These are phyloP conservation scores for Anastrepha ludens DNA, from an alignment of 1,140 invertebrate genomes.

Conservation along the genomic window DNA sequence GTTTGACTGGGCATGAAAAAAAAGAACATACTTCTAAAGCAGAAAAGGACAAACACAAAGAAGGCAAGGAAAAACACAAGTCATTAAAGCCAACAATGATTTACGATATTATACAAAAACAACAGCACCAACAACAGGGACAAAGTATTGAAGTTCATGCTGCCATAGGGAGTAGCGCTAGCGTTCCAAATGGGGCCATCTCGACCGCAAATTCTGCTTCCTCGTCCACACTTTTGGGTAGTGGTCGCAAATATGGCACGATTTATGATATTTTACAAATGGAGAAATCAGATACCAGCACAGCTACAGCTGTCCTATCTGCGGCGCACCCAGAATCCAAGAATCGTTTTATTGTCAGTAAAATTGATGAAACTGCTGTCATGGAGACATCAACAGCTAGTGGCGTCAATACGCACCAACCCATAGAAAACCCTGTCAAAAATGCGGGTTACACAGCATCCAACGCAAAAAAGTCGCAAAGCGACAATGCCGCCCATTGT, in stretches of 20 bases:
- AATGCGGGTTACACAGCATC: conserved; percentile 2
- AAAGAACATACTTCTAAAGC: background rate
- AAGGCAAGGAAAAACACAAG: conserved; percentile 48
- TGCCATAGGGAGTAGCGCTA: conserved; percentile 28
- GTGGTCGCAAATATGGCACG: conserved; percentile 68
- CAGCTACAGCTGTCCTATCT: conserved; percentile 25
- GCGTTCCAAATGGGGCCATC: conserved; percentile 37
- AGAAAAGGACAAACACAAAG: conserved; percentile 52
- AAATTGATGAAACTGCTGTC: conserved; percentile 64
- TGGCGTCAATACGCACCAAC: conserved; percentile 1
- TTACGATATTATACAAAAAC: conserved; percentile 69
- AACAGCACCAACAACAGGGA: conserved; percentile 57
- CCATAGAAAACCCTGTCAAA: conserved; percentile 32
- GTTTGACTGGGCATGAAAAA: background rate
- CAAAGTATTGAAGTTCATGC: conserved; percentile 58
- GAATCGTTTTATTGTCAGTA: conserved; percentile 70
- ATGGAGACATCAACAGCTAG: conserved; percentile 21
- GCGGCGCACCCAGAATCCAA: conserved; percentile 55
- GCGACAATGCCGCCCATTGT: background rate
- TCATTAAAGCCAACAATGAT: conserved; percentile 62
- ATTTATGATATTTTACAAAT: conserved; percentile 73
- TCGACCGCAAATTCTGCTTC: conserved; percentile 42
- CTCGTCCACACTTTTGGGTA: conserved; percentile 10
- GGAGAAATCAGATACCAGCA: conserved; percentile 64
- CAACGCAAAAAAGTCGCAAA: background rate